Percentiles rank a stretch among this genome's conserved stretches.
phyloP scores from a whole-genome alignment of 2,888 invertebrate species.

The Protonemura montana region DNA sequence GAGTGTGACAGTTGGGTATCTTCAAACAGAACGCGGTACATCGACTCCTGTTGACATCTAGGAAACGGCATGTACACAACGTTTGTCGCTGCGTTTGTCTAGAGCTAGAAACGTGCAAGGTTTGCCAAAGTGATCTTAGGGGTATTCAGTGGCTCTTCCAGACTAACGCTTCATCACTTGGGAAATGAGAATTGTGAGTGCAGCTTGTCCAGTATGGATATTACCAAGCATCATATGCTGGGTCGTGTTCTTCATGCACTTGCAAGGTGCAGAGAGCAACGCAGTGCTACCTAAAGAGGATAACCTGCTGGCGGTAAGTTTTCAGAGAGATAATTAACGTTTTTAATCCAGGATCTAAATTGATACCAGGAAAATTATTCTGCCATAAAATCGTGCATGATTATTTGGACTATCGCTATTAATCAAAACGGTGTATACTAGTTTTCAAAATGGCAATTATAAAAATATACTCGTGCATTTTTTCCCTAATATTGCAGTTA shows the following conservation, averaged over 20 bases:
- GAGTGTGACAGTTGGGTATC: neutral
- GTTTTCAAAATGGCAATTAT: neutral
- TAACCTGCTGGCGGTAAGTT: neutral
- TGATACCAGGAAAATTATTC: neutral
- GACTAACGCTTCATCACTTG: neutral
- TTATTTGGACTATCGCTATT: neutral
- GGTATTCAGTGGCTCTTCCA: neutral
- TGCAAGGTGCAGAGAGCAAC: neutral
- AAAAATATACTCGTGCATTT: neutral
- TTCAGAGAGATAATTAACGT: neutral
- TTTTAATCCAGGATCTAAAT: neutral
- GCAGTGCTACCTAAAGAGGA: neutral
- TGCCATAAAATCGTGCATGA: neutral
- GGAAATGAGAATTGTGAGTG: constrained; percentile 9
- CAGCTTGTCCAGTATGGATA: neutral
- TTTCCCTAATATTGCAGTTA: neutral
- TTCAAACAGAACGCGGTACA: neutral
- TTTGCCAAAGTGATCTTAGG: neutral
- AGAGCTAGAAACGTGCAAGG: neutral
- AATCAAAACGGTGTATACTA: neutral
- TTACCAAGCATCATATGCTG: neutral
- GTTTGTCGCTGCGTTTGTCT: neutral
- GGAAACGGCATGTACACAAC: neutral
- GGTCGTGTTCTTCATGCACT: neutral
- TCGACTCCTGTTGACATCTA: neutral